Base-by-base conservation (phyloP, 2,113 vertebrate species). In the Clupea harengus region DNA sequence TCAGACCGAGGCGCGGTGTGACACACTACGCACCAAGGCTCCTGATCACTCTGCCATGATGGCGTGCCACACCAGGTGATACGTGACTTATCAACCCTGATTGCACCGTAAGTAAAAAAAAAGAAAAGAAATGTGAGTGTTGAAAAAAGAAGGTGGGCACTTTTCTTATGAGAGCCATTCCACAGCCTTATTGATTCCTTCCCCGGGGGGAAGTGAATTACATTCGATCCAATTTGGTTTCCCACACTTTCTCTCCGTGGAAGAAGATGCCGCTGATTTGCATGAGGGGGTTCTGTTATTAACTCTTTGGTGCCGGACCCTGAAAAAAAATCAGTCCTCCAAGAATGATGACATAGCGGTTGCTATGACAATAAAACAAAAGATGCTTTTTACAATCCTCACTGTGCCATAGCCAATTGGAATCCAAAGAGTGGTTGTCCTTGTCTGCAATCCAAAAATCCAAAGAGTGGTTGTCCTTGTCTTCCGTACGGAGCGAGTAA, bases 221-320 rank as follows among this genome's bases (percentile, higher is more conserved):
- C 93, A 94, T 94, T 95, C 93, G 92, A 95, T 95, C 94, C 94
- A 95, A 93, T 95, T 94, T 94, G 91, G 92, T 93, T 91, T 90
- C 89, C 90, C 93, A 92, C 93, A 92, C 92, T 92, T 89, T 90
- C 92, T 52, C 72, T 91, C 90, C 89, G 89, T 91, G 89, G 91
- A 89, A 93, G 90, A 88, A 90, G 47, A 91, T 81, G 81, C 88
- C 86, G 50, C 49, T 91, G 49, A 93, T 94, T 93, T 95, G 92
- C 94, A 94, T 94, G 89, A 90, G 88, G 88, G 39, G 80, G 82
- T 67, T 84, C 89, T 89, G 90, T 50, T 78, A 39, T 78, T 78
- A 25, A 75, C 1, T n/a, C 39, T 39, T 39, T 39, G 39, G 39
- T 39, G 39, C 39, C 39, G 39, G 2, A 39, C 39, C 39, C 39